These are phyloP conservation scores for Symphodus melops DNA, from an alignment of 2,113 vertebrate species.

Conservation along the genomic window DNA sequence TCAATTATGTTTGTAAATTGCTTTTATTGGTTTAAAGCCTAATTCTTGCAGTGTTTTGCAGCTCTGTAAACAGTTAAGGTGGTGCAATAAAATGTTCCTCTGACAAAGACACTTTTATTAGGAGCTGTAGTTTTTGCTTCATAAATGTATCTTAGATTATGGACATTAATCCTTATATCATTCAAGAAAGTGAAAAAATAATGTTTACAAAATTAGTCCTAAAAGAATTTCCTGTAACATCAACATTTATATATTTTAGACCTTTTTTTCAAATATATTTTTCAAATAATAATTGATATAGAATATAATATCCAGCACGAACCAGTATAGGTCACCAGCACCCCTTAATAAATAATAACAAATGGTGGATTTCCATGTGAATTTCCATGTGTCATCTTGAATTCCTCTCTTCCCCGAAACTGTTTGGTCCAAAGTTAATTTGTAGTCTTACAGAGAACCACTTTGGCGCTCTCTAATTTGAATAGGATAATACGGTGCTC, in stretches of 20 bases:
- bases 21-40: constrained; percentile 96
- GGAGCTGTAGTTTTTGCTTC: not conserved
- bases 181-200: not conserved
- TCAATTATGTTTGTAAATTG: constrained; percentile 99
- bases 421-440: not conserved
- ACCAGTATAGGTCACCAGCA: no score
- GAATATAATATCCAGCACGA: no score
- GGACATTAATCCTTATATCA: not conserved
- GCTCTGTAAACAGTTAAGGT: constrained; percentile 77
- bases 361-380: not conserved
- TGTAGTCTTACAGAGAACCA: constrained; percentile 4
- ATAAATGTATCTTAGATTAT: not conserved
- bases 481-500: not conserved
- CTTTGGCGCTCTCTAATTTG: not conserved
- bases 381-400: not conserved
- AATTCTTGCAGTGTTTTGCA: constrained; percentile 82
- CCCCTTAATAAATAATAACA: not conserved
- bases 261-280: no score
- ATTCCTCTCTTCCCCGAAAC: not conserved
- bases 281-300: no score
- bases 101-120: not conserved
- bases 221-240: no score
- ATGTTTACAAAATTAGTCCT: not conserved
- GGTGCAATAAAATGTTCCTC: constrained; percentile 49
- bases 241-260: no score